phyloP scores from a whole-genome alignment of 2,113 vertebrate genomes.

The Rhipidura dahli region DNA sequence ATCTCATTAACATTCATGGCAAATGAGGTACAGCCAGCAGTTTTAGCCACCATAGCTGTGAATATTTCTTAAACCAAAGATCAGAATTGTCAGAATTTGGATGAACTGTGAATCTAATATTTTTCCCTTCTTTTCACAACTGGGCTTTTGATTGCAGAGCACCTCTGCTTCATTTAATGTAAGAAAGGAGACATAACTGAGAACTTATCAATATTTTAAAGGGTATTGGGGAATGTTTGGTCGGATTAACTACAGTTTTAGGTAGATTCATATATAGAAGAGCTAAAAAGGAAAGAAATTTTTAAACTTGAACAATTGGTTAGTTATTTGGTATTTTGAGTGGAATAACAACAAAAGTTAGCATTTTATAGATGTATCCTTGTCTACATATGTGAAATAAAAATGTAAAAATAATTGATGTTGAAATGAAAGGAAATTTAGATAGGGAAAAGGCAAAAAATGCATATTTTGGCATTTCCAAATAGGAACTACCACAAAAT shows the following conservation, averaged over 20 bases:
- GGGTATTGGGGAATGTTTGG: neutral
- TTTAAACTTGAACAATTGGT: neutral
- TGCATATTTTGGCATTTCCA: neutral
- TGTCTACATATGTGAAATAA: neutral
- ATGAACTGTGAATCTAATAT: neutral
- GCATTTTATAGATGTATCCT: neutral
- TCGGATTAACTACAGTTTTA: neutral
- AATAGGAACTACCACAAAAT: neutral
- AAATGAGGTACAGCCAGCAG: neutral
- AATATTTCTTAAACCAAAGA: neutral
- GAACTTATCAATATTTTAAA: neutral
- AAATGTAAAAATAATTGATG: neutral
- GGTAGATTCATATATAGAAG: neutral
- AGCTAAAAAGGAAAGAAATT: neutral
- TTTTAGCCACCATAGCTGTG: neutral
- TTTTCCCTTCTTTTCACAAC: neutral
- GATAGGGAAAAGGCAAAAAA: neutral
- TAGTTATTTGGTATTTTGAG: neutral
- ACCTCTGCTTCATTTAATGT: neutral
- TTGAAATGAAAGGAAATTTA: neutral
- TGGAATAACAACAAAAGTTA: neutral
- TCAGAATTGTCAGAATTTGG: neutral
- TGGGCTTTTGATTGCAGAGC: neutral
- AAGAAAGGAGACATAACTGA: neutral
- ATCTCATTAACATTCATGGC: neutral